Percentiles rank a stretch among this genome's conserved stretches.
Conservation (phyloP, 2,888 invertebrate species). For the Cephus nigrinus region DNA sequence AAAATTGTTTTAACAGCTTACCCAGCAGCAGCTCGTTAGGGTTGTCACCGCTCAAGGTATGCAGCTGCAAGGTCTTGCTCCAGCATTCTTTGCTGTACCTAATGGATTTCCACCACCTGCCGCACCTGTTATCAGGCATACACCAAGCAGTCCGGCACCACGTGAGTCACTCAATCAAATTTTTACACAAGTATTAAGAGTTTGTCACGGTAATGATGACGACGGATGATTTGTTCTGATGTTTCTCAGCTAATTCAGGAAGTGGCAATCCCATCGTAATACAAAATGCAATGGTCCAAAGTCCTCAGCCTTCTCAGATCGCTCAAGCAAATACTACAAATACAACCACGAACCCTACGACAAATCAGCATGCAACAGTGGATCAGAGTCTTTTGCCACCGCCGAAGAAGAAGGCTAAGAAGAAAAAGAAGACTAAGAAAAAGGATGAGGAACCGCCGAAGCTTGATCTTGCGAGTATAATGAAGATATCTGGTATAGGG, state of each 20-base stretch:
- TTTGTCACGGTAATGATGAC: background rate
- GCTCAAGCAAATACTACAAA: slow-evolving; percentile 45
- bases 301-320: slow-evolving; percentile 57
- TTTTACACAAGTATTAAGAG: background rate
- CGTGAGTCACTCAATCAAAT: slow-evolving; percentile 44
- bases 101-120: slow-evolving; percentile 62
- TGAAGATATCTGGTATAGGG: slow-evolving; percentile 79
- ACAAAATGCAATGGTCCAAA: slow-evolving; percentile 64
- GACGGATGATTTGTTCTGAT: background rate
- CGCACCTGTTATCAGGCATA: slow-evolving; percentile 62
- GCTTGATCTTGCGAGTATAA: slow-evolving; percentile 78
- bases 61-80: slow-evolving; percentile 67
- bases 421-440: slow-evolving; percentile 70
- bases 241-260: slow-evolving; percentile 52
- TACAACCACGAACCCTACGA: slow-evolving; percentile 38
- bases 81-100: slow-evolving; percentile 64
- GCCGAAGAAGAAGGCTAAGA: slow-evolving; percentile 69
- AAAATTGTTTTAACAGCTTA: slow-evolving; percentile 49
- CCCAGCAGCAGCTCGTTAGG: slow-evolving; percentile 71
- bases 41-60: slow-evolving; percentile 74
- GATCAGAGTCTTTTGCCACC: slow-evolving; percentile 65
- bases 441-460: slow-evolving; percentile 68
- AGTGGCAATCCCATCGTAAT: slow-evolving; percentile 60
- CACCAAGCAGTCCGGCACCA: slow-evolving; percentile 63
- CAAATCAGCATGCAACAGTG: slow-evolving; percentile 48